Percentiles rank a stretch among this genome's conserved stretches.
These are phyloP conservation scores for Battus philenor DNA, from an alignment of 1,140 invertebrate genomes.

Conservation along the genomic window DNA sequence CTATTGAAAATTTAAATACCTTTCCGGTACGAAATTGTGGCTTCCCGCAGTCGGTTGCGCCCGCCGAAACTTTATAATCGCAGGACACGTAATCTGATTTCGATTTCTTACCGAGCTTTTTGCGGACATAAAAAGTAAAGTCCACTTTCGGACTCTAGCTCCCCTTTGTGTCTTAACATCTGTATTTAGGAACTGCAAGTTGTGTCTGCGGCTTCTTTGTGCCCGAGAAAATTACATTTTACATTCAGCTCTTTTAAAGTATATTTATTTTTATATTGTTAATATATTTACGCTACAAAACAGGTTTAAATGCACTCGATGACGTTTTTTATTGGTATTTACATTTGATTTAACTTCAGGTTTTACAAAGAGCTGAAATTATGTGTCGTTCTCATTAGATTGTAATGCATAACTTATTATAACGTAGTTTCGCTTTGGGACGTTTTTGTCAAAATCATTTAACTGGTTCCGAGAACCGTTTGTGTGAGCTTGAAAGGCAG, in stretches of 20 bases:
- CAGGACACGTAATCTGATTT: slow-evolving; percentile 58
- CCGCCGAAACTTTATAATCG: slow-evolving; percentile 54
- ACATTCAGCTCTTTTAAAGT: too few relatives aligned
- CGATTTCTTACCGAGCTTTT: slow-evolving; percentile 56
- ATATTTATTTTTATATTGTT: too few relatives aligned
- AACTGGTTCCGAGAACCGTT: slow-evolving; percentile 46
- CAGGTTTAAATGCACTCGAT: too few relatives aligned
- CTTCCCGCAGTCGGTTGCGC: slow-evolving; percentile 39
- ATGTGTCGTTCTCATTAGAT: too few relatives aligned
- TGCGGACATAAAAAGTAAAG: slow-evolving; percentile 51
- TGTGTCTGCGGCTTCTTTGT: slow-evolving; percentile 22
- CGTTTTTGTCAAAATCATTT: slow-evolving; percentile 51
- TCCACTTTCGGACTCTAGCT: slow-evolving; percentile 29
- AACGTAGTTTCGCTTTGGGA: slow-evolving; percentile 22
- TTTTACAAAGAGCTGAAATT: too few relatives aligned
- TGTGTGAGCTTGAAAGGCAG: slow-evolving; percentile 27
- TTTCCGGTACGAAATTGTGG: slow-evolving; percentile 44
- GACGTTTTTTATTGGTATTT: too few relatives aligned
- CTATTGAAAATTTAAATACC: slow-evolving; percentile 16
- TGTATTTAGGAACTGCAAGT: slow-evolving; percentile 12
- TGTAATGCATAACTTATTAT: too few relatives aligned
- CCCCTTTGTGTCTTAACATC: slow-evolving; percentile 34
- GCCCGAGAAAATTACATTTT: slow-evolving; percentile 6
- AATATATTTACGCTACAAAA: too few relatives aligned
- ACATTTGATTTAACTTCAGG: too few relatives aligned